Percentiles rank a stretch among this genome's conserved stretches.
Conservation (phyloP, 2,888 invertebrate species). For the Ametastegia equiseti region DNA sequence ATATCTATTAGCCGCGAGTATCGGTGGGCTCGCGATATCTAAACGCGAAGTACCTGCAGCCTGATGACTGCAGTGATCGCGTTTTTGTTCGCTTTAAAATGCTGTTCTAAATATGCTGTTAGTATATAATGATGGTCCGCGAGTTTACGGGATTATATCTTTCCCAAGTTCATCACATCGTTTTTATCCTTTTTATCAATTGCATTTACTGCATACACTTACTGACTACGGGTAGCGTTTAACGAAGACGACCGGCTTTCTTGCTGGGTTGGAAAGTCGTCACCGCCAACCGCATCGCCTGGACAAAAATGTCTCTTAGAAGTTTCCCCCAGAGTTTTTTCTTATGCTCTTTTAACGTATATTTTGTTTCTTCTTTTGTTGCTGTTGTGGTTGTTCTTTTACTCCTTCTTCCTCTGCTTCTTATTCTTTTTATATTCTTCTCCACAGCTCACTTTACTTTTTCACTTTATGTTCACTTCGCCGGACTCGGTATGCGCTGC, state of each 20-base stretch:
- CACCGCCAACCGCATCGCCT: conserved; percentile 51
- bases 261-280: conserved; percentile 51
- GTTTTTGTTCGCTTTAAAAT: neutral
- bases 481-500: neutral
- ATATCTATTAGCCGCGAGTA: neutral
- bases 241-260: conserved; percentile 52
- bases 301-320: conserved; percentile 32
- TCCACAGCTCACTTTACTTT: neutral
- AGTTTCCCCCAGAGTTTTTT: conserved; percentile 23
- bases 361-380: neutral
- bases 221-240: conserved; percentile 37
- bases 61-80: neutral
- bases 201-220: neutral
- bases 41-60: neutral
- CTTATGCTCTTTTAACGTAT: neutral
- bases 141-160: neutral
- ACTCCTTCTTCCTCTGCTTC: conserved; percentile 26
- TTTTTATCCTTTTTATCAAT: neutral
- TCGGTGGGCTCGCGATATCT: neutral
- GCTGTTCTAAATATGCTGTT: neutral
- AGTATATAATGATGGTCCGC: neutral
- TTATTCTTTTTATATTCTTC: neutral
- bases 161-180: neutral
- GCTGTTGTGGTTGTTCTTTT: too few species aligned
- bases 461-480: conserved; percentile 25